Percentiles rank a stretch among this genome's conserved stretches.
These are phyloP conservation scores for Numida meleagris DNA, from an alignment of 2,113 vertebrate genomes.

Conservation along the genomic window DNA sequence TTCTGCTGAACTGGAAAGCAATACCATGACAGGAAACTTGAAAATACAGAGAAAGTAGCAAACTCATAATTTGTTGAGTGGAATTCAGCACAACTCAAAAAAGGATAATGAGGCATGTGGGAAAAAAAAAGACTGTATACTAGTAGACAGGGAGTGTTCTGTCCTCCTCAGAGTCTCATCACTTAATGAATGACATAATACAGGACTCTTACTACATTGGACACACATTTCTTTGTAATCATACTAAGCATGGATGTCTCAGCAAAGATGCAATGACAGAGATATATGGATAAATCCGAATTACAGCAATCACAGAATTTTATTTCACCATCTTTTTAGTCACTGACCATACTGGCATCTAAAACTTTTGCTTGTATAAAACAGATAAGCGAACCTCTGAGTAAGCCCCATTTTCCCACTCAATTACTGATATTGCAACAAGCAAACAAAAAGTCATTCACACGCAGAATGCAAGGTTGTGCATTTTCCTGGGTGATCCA, in stretches of 20 bases:
- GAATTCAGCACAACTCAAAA: neutral
- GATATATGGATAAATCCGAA: neutral
- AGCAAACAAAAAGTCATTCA: conserved; percentile 35
- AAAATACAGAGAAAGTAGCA: neutral
- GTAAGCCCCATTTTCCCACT: neutral
- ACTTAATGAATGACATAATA: neutral
- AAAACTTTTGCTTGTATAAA: neutral
- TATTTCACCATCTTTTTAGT: conserved; percentile 13
- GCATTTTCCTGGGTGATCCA: conserved; percentile 31
- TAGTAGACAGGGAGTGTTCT: neutral
- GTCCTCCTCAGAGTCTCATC: neutral
- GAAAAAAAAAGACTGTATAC: neutral
- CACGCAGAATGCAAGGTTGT: neutral
- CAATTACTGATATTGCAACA: conserved; percentile 33
- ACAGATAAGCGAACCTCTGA: neutral
- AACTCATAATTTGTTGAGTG: neutral
- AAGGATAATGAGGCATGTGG: neutral
- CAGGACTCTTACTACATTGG: neutral
- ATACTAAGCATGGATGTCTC: neutral
- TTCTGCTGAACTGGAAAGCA: neutral
- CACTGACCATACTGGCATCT: neutral
- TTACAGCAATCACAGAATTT: neutral
- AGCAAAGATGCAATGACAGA: neutral
- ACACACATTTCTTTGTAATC: neutral
- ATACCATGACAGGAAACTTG: neutral